A percentile compares a stretch with the other conserved stretches of the same genome.
Evolutionary conservation across 2,113 vertebrate genomes (phyloP).

Genomic region (Carlito syrichta): DNA sequence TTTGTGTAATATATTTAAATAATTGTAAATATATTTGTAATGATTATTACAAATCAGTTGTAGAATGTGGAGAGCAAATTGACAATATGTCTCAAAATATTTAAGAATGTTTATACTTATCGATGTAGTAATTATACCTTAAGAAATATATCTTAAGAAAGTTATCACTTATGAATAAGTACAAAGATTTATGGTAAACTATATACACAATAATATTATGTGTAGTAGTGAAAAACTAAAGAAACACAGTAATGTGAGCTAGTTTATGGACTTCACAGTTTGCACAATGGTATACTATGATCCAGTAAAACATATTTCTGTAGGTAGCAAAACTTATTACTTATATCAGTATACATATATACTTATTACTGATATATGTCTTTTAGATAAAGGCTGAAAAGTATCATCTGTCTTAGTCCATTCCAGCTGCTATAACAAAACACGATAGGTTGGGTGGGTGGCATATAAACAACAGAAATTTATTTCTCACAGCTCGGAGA

Average conservation of each 20-base stretch:
- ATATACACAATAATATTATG: background rate
- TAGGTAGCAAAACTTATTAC: background rate
- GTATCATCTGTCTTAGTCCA: background rate
- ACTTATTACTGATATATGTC: background rate
- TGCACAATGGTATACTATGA: background rate
- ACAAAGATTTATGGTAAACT: background rate
- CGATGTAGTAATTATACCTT: background rate
- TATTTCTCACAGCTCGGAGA: background rate
- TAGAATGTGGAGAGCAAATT: background rate
- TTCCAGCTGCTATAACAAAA: background rate
- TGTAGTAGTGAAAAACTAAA: conserved; percentile 20
- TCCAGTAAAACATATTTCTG: background rate
- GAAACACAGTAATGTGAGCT: background rate
- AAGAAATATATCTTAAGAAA: background rate
- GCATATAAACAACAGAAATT: background rate
- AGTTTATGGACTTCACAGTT: background rate
- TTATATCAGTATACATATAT: too few relatives aligned
- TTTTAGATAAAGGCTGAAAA: background rate
- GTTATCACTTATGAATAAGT: background rate
- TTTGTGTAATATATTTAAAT: too few relatives aligned
- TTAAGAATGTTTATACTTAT: background rate
- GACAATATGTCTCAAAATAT: background rate
- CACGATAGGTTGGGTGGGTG: background rate
- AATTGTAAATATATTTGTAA: too few relatives aligned
- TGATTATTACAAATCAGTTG: background rate